Conservation (phyloP, 2,888 invertebrate species). For the Oscheius sp. region DNA sequence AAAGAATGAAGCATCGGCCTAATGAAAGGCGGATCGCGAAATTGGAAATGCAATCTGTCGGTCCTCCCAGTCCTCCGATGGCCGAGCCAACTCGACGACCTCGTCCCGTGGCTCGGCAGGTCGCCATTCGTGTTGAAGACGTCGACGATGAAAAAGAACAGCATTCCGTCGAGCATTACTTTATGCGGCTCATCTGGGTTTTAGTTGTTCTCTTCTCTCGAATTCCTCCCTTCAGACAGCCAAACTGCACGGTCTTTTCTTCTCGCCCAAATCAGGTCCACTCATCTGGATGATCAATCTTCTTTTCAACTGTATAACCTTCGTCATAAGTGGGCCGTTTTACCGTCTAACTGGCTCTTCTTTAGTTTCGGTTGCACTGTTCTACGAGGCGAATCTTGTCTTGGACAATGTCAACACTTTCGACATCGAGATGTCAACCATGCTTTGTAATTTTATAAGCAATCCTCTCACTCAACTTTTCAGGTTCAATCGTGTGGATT, state of each 20-base stretch:
- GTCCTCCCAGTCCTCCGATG: not conserved
- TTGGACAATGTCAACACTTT: not conserved
- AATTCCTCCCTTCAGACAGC: not conserved
- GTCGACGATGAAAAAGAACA: slow-evolving; percentile 15
- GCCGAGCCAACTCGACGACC: not conserved
- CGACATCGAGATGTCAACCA: slow-evolving; percentile 28
- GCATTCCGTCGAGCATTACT: slow-evolving; percentile 17
- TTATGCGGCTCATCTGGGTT: slow-evolving; percentile 24
- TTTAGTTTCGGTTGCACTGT: slow-evolving; percentile 1
- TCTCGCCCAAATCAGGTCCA: not conserved
- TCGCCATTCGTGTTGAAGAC: slow-evolving; percentile 18
- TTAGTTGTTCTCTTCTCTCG: not conserved
- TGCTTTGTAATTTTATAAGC: too few relatives aligned
- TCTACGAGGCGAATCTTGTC: slow-evolving; percentile 13
- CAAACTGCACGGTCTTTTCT: slow-evolving; percentile 23
- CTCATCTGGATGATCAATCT: slow-evolving; percentile 13
- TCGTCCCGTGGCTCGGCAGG: not conserved
- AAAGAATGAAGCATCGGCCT: slow-evolving; percentile 1
- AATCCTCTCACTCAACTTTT: too few relatives aligned
- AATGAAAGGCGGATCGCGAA: slow-evolving; percentile 25
- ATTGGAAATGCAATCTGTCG: slow-evolving; percentile 27
- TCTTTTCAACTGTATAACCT: slow-evolving; percentile 2
- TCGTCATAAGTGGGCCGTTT: slow-evolving; percentile 15
- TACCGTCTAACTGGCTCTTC: not conserved
- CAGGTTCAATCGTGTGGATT: slow-evolving; percentile 20